Conservation (phyloP, 2,888 invertebrate species). For the Dimorphilus gyrociliatus region DNA sequence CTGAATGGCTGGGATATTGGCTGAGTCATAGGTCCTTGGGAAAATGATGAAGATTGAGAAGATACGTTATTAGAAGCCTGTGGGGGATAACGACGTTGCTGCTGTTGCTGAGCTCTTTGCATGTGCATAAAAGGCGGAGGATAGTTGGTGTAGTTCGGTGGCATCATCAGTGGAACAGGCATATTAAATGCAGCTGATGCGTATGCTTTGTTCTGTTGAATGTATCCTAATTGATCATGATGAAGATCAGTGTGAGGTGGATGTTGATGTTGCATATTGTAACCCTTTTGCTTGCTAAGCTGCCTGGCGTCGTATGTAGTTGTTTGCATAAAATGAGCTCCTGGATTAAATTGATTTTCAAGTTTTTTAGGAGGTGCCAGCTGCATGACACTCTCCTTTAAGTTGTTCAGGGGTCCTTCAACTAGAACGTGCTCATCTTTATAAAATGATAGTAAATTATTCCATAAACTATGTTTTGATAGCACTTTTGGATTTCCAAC, state of each 20-base stretch:
- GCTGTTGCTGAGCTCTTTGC: too few relatives aligned
- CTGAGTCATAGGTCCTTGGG: slow-evolving; percentile 11
- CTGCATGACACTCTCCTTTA: slow-evolving; percentile 88
- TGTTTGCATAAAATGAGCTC: too few relatives aligned
- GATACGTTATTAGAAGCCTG: too few relatives aligned
- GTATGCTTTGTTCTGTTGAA: slow-evolving; percentile 54
- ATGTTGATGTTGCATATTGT: too few relatives aligned
- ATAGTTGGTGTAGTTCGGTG: slow-evolving; percentile 65
- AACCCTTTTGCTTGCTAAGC: too few relatives aligned
- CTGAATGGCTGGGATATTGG: slow-evolving; percentile 8
- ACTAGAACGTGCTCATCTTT: slow-evolving; percentile 92
- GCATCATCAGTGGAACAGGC: slow-evolving; percentile 86
- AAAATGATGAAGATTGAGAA: too few relatives aligned
- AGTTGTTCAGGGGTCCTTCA: slow-evolving; percentile 88
- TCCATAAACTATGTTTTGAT: slow-evolving; percentile 74
- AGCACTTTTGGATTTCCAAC: slow-evolving; percentile 98
- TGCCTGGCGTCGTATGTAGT: too few relatives aligned
- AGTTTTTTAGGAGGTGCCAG: slow-evolving; percentile 93
- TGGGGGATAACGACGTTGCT: too few relatives aligned
- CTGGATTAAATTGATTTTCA: slow-evolving; percentile 76
- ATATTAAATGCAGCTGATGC: slow-evolving; percentile 50
- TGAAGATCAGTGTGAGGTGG: slow-evolving; percentile 40
- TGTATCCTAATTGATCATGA: slow-evolving; percentile 78
- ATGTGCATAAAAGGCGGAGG: slow-evolving; percentile 35
- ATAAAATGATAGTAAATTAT: slow-evolving; percentile 86